Conservation (phyloP, 2,113 vertebrate genomes). For the Turdus rufiventris region DNA sequence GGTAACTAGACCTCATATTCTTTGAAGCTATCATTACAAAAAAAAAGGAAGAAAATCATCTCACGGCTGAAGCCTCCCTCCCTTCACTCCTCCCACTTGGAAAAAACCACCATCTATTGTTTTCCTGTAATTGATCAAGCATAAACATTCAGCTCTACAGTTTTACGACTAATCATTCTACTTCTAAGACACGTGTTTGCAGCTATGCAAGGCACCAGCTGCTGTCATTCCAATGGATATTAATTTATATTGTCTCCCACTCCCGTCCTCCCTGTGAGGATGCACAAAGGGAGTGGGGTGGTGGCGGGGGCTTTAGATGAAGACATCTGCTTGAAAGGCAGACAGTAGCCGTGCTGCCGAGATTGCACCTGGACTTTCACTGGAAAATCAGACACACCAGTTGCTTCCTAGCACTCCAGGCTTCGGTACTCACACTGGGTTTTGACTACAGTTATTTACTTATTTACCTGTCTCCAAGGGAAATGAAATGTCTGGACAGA, state of each 20-base stretch:
- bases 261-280: conserved; percentile 34
- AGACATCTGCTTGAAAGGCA: conserved; percentile 74
- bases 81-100: neutral
- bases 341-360: conserved; percentile 33
- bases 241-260: conserved; percentile 77
- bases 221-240: conserved; percentile 81
- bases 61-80: conserved; percentile 6
- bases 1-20: neutral
- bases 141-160: conserved; percentile 54
- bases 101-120: conserved; percentile 4
- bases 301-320: conserved; percentile 39
- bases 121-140: conserved; percentile 59
- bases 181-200: conserved; percentile 69
- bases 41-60: neutral
- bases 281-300: conserved; percentile 58
- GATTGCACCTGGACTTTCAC: conserved; percentile 68
- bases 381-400: conserved; percentile 51
- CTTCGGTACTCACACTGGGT: neutral
- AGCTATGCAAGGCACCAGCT: conserved; percentile 73
- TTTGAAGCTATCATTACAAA: neutral
- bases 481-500: neutral
- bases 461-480: neutral
- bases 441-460: conserved; percentile 21
- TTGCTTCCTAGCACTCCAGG: conserved; percentile 60
- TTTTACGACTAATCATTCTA: conserved; percentile 64